Base-by-base conservation (phyloP, 2,113 vertebrate genomes). In the Marmota monax region DNA sequence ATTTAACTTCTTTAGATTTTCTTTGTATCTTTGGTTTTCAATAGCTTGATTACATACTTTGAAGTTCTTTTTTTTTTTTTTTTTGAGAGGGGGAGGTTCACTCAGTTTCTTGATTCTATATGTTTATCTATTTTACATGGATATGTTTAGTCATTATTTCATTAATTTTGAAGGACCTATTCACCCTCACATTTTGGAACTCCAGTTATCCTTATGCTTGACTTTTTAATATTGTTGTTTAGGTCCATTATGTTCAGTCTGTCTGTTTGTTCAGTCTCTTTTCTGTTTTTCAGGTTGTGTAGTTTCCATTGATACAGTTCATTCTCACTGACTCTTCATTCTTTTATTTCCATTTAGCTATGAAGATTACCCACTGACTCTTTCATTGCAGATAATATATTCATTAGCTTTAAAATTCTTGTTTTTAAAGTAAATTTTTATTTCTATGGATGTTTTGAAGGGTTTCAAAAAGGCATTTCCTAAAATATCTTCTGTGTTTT, bases 1-100 rank as follows among this genome's bases (percentile, higher is more conserved):
- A 22, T 82, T 95, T 72, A 82, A 34, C 48, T 91, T 18, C 63
- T 90, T 95, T 86, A 53, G 13, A 48, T 83, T 83, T 77, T 93
- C 37, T 72, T 56, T 88, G 5, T 88, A 22, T 79, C 61, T 51
- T 51, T 94, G 29, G 34, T 77, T 56, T 56, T 56, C 14, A 56
- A 17, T 56, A 56, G 53, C 16, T 51, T 51, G 48, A 51, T 51
- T 51, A 51, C 2, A n/a, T n/a, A n/a, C 10, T 56, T 56, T 2
- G 16, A 53, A 14, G 8, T 45, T 7, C 9, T 56, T 56, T 56
- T 56, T 56, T 14, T 53, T 37, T 53, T 53, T 53, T 53, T 56
- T 45, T 45, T 45, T 45, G 45, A 45, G 45, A 45, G 45, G 45
- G 45, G 45, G 45, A 45, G 53, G 53, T 16, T 56, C 14, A 56